phyloP scores from a whole-genome alignment of 2,113 vertebrate genomes.

The Datnioides undecimradiatus region DNA sequence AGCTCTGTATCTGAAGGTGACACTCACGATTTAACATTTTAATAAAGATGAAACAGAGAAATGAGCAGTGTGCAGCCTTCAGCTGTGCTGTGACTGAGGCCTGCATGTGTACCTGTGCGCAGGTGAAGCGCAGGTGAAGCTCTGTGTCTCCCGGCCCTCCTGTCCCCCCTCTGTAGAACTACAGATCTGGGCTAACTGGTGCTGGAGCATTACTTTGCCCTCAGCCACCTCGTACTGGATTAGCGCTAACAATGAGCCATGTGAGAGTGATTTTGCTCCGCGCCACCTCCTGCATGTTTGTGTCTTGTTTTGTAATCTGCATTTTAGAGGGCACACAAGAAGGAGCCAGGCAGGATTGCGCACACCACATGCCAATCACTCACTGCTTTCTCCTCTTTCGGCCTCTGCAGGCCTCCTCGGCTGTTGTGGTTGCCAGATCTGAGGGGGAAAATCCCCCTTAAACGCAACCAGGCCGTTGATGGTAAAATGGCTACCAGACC shows the following conservation, averaged over 20 bases:
- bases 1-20: too few species aligned
- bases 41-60: too few species aligned
- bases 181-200: background rate
- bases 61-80: too few species aligned
- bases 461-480: slow-evolving; percentile 66
- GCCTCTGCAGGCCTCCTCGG: slow-evolving; percentile 30
- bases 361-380: slow-evolving; percentile 61
- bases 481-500: slow-evolving; percentile 66
- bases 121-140: background rate
- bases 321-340: slow-evolving; percentile 30
- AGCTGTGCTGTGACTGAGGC: background rate
- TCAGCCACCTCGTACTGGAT: slow-evolving; percentile 10
- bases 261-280: slow-evolving; percentile 49
- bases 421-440: slow-evolving; percentile 69
- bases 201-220: background rate
- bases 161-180: background rate
- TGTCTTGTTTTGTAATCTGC: slow-evolving; percentile 50
- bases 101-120: background rate
- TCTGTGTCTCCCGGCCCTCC: too few species aligned
- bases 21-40: too few species aligned
- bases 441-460: slow-evolving; percentile 65
- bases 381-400: slow-evolving; percentile 66
- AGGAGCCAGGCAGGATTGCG: slow-evolving; percentile 20
- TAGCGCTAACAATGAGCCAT: slow-evolving; percentile 24
- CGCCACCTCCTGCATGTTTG: slow-evolving; percentile 30